Conservation (phyloP, 2,113 vertebrate genomes). For the Reinhardtius hippoglossoides region DNA sequence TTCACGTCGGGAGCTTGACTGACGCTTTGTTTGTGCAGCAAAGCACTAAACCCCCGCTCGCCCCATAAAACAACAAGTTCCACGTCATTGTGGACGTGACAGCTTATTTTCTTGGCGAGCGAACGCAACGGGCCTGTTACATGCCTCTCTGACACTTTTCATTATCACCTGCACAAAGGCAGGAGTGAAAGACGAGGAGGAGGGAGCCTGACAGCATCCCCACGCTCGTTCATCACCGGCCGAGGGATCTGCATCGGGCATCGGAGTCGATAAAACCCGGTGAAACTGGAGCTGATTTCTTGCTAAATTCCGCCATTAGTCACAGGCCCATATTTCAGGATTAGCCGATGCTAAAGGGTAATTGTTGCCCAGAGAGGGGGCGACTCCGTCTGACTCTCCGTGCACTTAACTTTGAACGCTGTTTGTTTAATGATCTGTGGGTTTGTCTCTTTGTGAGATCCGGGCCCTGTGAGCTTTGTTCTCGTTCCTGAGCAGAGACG, state of each 20-base stretch:
- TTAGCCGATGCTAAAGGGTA: conserved; percentile 78
- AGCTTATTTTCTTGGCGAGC: conserved; percentile 79
- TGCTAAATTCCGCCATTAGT: conserved; percentile 99
- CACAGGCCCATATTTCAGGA: conserved; percentile 89
- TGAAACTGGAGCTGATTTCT: conserved; percentile 99
- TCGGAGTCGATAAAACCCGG: conserved; percentile 87
- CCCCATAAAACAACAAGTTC: conserved; percentile 72
- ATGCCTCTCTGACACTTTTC: conserved; percentile 87
- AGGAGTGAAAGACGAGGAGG: conserved; percentile 84
- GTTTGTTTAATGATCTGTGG: conserved; percentile 65
- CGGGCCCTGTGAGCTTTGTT: not conserved
- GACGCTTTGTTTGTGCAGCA: conserved; percentile 57
- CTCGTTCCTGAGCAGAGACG: not conserved
- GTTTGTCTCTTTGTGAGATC: conserved; percentile 31
- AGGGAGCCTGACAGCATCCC: conserved; percentile 80
- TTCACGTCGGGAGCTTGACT: conserved; percentile 41
- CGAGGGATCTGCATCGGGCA: conserved; percentile 88
- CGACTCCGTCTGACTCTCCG: conserved; percentile 37
- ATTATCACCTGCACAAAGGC: conserved; percentile 88
- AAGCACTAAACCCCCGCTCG: conserved; percentile 38
- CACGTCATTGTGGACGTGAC: conserved; percentile 72
- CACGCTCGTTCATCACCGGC: conserved; percentile 91
- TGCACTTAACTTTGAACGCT: conserved; percentile 49
- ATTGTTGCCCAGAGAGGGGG: conserved; percentile 56
- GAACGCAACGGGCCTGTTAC: conserved; percentile 81